Percentiles rank a stretch among this genome's conserved stretches.
phyloP scores from a whole-genome alignment of 2,888 invertebrate genomes.

The Notocelia uddmanniana region DNA sequence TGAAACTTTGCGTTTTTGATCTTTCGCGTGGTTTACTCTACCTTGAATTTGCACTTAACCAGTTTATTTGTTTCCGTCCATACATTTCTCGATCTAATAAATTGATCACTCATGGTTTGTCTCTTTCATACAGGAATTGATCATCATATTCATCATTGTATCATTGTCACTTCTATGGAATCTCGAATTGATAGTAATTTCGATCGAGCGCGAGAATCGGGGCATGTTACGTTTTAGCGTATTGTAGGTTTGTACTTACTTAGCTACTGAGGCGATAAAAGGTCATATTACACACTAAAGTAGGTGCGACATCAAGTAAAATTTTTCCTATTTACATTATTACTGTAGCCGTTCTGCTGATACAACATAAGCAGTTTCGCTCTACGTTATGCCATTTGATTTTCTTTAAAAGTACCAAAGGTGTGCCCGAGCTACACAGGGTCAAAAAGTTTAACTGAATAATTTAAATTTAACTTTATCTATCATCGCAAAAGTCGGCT shows the following conservation, averaged over 20 bases:
- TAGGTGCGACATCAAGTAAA: not conserved
- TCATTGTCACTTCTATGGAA: not conserved
- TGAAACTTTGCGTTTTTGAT: not conserved
- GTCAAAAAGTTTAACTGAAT: not conserved
- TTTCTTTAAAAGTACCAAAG: not conserved
- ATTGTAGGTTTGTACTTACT: not conserved
- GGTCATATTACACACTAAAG: constrained; percentile 3
- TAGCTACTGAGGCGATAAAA: not conserved
- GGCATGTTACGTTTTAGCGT: not conserved
- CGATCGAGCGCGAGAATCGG: not conserved
- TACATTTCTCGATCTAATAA: not conserved
- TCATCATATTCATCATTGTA: not conserved
- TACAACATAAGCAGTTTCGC: not conserved
- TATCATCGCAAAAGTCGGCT: not conserved
- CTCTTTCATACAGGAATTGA: not conserved
- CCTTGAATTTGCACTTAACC: constrained; percentile 7
- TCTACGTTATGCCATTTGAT: not conserved
- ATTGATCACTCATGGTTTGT: not conserved
- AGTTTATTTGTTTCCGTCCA: not conserved
- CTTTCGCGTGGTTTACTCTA: not conserved
- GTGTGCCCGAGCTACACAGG: not conserved
- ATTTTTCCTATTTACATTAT: not conserved
- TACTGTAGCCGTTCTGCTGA: not conserved
- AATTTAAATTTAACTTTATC: too few species aligned
- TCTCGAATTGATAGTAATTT: not conserved